These are phyloP conservation scores for Hypanus sabinus DNA, from an alignment of 2,113 vertebrate species.

Conservation along the genomic window DNA sequence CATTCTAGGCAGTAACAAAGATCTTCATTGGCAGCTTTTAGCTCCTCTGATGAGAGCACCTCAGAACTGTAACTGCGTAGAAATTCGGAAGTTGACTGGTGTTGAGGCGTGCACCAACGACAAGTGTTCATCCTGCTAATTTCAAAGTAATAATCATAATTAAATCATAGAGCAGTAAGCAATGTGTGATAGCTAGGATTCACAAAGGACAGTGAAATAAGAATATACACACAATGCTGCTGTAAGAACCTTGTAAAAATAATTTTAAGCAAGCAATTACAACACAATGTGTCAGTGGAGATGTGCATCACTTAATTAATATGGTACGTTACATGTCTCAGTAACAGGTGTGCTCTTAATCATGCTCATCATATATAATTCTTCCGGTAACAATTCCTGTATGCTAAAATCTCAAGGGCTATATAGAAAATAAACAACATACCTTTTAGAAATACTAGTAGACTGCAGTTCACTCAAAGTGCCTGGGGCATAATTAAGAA, in stretches of 20 bases:
- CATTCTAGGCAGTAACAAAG: slow-evolving; percentile 72
- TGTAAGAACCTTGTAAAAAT: background rate
- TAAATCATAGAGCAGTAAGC: background rate
- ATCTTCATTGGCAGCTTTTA: slow-evolving; percentile 59
- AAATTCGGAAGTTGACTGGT: slow-evolving; percentile 46
- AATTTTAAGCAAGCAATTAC: background rate
- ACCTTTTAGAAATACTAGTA: background rate
- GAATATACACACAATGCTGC: background rate
- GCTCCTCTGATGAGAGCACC: slow-evolving; percentile 44
- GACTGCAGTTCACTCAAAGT: background rate
- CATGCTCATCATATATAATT: background rate
- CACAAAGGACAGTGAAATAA: background rate
- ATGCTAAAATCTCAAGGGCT: background rate
- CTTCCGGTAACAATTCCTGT: background rate
- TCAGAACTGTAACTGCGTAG: slow-evolving; percentile 55
- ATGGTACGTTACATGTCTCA: background rate
- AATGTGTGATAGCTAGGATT: background rate
- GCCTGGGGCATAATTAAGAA: background rate
- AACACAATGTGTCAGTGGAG: background rate
- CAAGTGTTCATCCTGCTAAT: slow-evolving; percentile 70
- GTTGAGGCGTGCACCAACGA: slow-evolving; percentile 66
- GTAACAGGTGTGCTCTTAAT: slow-evolving; percentile 7
- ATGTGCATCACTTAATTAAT: background rate
- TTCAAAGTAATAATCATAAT: slow-evolving; percentile 6
- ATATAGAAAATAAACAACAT: slow-evolving; percentile 6